These are phyloP conservation scores for Melopsittacus undulatus DNA, from an alignment of 2,797 vertebrate genomes.

Conservation along the genomic window DNA sequence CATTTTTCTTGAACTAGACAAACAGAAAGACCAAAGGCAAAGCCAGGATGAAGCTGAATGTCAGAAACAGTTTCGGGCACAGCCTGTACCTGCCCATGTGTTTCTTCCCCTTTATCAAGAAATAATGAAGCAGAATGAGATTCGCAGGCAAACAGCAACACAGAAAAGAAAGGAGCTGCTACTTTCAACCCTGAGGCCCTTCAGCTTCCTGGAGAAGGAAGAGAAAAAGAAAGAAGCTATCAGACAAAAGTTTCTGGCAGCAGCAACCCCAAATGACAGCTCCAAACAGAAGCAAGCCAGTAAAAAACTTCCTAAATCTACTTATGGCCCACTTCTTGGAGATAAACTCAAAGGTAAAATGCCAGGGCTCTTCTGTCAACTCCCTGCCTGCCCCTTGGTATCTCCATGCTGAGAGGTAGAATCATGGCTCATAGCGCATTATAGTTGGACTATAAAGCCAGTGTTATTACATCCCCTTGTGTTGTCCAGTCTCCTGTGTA, in stretches of 20 bases:
- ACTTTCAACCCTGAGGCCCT: conserved; percentile 88
- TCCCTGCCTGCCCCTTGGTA: background rate
- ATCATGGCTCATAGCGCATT: background rate
- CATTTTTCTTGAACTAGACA: conserved; percentile 71
- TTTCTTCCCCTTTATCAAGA: conserved; percentile 83
- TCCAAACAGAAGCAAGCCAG: conserved; percentile 54
- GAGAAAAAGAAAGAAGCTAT: conserved; percentile 79
- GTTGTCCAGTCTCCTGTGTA: background rate
- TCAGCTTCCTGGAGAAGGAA: conserved; percentile 88
- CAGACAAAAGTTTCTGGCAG: conserved; percentile 62
- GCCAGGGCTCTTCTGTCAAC: background rate
- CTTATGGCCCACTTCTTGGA: conserved; percentile 73
- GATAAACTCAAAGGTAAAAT: conserved; percentile 84
- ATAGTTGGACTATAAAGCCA: background rate
- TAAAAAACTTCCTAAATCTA: conserved; percentile 76
- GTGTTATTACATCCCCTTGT: background rate
- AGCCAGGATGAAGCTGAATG: conserved; percentile 87
- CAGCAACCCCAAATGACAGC: conserved; percentile 53
- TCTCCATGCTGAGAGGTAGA: background rate
- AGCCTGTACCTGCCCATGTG: conserved; percentile 85
- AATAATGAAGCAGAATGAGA: conserved; percentile 82
- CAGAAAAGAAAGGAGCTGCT: conserved; percentile 88
- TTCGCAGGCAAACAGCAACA: conserved; percentile 77
- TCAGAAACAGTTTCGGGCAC: conserved; percentile 87
- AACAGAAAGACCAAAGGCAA: conserved; percentile 69